Conservation (phyloP, 2,797 vertebrate species). For the Garrulus glandarius region DNA sequence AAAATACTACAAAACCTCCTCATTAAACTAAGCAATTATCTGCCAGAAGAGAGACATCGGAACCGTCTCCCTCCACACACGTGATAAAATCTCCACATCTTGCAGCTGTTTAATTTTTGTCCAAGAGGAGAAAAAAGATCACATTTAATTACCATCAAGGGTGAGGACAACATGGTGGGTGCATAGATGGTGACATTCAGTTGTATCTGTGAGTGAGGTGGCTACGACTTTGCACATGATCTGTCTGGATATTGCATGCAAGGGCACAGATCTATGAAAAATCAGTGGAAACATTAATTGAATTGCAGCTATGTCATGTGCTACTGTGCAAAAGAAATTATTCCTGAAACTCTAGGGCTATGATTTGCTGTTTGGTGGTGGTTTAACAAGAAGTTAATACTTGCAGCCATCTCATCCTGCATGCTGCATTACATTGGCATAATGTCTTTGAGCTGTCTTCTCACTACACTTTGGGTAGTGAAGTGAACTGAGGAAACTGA, state of each 20-base stretch:
- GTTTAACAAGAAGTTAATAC: background rate
- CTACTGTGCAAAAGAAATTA: background rate
- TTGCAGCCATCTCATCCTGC: background rate
- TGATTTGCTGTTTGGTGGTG: background rate
- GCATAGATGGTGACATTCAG: background rate
- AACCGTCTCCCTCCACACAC: background rate
- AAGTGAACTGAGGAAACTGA: background rate
- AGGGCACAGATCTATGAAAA: background rate
- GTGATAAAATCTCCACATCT: background rate
- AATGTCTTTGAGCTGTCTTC: background rate
- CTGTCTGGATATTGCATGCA: background rate
- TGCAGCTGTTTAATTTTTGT: conserved; percentile 67
- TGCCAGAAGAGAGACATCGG: conserved; percentile 30
- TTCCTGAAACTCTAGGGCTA: background rate
- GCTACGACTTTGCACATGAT: background rate
- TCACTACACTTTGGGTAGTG: background rate
- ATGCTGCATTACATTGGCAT: background rate
- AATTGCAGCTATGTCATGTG: background rate
- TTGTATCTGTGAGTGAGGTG: background rate
- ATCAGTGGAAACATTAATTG: background rate
- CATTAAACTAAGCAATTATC: conserved; percentile 75
- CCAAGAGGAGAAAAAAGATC: conserved; percentile 13
- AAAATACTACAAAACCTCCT: conserved; percentile 71
- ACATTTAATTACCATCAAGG: conserved; percentile 12
- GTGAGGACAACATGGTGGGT: background rate